Evolutionary conservation across 2,797 vertebrate species (phyloP).

Genomic region (Gobionotothen gibberifrons): DNA sequence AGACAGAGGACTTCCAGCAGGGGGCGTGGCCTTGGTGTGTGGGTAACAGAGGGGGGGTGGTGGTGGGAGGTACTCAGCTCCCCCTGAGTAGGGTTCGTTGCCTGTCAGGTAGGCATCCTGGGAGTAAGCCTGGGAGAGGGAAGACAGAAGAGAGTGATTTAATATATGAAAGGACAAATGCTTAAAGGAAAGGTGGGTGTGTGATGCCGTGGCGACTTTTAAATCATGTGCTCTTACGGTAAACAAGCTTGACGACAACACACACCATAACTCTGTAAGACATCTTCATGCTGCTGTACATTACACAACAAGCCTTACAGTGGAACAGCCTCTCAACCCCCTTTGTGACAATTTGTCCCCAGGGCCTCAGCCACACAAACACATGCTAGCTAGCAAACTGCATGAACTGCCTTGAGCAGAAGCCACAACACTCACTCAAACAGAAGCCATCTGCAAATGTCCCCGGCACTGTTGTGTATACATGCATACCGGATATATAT

Average conservation of each 20-base stretch:
- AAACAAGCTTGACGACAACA: slow-evolving; percentile 47
- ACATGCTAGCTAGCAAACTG: slow-evolving; percentile 47
- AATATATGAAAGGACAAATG: not conserved
- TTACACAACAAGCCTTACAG: slow-evolving; percentile 45
- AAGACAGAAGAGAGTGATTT: slow-evolving; percentile 24
- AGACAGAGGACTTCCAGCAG: slow-evolving; percentile 65
- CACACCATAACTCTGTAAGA: slow-evolving; percentile 6
- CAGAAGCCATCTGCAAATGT: slow-evolving; percentile 35
- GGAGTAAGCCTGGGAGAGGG: slow-evolving; percentile 89
- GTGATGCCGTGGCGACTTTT: slow-evolving; percentile 1
- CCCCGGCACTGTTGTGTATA: slow-evolving; percentile 17
- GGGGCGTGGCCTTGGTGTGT: slow-evolving; percentile 84
- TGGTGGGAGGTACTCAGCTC: slow-evolving; percentile 92
- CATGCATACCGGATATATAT: slow-evolving; percentile 22
- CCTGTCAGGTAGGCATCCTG: slow-evolving; percentile 98
- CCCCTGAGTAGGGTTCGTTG: slow-evolving; percentile 92
- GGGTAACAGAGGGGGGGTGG: slow-evolving; percentile 94
- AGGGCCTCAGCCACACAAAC: slow-evolving; percentile 60
- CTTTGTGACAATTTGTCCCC: slow-evolving; percentile 45
- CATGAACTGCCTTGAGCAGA: slow-evolving; percentile 49
- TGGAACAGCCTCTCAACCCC: slow-evolving; percentile 20
- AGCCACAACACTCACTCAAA: slow-evolving; percentile 46
- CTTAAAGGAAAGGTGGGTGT: slow-evolving; percentile 24
- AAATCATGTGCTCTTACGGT: slow-evolving; percentile 11
- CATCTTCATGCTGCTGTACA: not conserved